Evolutionary conservation across 2,797 vertebrate genomes (phyloP).

Genomic region (Brachyalestes nurse): DNA sequence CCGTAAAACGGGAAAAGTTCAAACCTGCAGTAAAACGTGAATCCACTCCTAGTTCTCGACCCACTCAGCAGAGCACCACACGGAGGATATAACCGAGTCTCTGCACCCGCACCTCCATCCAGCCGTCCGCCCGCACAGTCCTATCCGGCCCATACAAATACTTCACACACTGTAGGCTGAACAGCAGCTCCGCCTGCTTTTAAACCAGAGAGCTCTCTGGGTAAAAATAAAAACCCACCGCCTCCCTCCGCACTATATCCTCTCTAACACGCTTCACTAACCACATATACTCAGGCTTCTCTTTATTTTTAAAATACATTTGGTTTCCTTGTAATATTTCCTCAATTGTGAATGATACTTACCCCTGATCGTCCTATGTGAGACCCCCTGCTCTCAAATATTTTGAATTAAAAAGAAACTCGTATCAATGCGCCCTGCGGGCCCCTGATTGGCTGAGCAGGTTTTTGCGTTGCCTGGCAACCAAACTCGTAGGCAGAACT

Average conservation of each 20-base stretch:
- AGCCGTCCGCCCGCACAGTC: neutral
- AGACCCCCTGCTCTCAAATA: neutral
- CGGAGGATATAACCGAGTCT: conserved; percentile 57
- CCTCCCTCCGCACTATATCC: conserved; percentile 56
- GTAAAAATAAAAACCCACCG: conserved; percentile 35
- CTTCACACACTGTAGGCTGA: conserved; percentile 3
- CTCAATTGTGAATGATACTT: neutral
- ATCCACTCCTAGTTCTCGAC: conserved; percentile 60
- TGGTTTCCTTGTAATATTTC: no score
- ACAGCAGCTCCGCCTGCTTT: conserved; percentile 67
- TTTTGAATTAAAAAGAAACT: conserved; percentile 38
- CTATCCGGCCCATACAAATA: neutral
- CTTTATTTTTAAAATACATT: no score
- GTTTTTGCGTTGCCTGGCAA: conserved; percentile 77
- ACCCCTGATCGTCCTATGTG: neutral
- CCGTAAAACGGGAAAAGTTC: neutral
- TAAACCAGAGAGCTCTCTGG: conserved; percentile 71
- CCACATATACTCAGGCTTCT: no score
- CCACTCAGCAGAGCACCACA: conserved; percentile 9
- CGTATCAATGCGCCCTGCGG: conserved; percentile 70
- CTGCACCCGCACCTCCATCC: conserved; percentile 62
- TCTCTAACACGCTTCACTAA: no score
- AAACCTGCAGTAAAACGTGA: conserved; percentile 67
- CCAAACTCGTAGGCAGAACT: conserved; percentile 53
- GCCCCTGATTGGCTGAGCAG: conserved; percentile 71